These are phyloP conservation scores for Coptotermes formosanus DNA, from an alignment of 1,140 invertebrate genomes.

Conservation along the genomic window DNA sequence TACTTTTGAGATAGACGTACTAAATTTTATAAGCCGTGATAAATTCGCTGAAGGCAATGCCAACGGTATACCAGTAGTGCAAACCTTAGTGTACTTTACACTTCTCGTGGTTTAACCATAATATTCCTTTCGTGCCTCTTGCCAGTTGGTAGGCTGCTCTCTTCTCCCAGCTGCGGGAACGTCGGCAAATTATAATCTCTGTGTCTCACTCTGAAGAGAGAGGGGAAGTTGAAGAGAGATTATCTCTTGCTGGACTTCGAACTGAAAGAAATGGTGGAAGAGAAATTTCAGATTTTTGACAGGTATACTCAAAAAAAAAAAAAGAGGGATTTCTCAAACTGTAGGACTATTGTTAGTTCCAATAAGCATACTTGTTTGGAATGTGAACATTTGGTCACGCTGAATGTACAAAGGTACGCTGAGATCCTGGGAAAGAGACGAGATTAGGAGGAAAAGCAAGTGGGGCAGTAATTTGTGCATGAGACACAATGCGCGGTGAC, in stretches of 20 bases:
- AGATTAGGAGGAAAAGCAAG: neutral
- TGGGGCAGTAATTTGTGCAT: constrained; percentile 2
- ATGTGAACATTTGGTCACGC: constrained; percentile 12
- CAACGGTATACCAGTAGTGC: no score
- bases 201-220: no score
- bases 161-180: neutral
- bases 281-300: constrained; percentile 9
- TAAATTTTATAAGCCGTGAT: no score
- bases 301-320: neutral
- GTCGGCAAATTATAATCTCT: neutral
- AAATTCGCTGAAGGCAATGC: no score
- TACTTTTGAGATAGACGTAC: no score
- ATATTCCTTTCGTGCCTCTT: no score
- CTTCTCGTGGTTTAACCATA: no score
- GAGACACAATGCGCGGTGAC: neutral
- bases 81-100: no score
- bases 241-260: constrained; percentile 7
- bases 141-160: no score
- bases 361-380: neutral
- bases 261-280: constrained; percentile 11
- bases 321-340: neutral
- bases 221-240: neutral
- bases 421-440: no score
- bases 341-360: neutral
- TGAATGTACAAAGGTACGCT: neutral